These are phyloP conservation scores for Umimayanthus kanabou DNA, from an alignment of 92 coral and sea anemone genomes.

Conservation along the genomic window DNA sequence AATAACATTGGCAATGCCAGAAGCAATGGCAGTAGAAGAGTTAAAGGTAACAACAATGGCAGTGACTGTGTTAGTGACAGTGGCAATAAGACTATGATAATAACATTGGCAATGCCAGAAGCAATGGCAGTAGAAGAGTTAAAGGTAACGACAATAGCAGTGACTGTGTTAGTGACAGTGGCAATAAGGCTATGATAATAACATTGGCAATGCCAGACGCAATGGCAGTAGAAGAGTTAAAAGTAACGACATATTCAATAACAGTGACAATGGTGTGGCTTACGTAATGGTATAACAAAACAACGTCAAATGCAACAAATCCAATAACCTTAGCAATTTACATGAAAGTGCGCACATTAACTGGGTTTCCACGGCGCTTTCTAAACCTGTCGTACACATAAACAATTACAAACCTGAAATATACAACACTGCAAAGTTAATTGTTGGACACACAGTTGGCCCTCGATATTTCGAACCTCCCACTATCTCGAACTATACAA, in stretches of 20 bases:
- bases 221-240: neutral
- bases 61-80: conserved; percentile 2
- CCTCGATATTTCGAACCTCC: no score
- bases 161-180: neutral
- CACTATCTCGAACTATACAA: no score
- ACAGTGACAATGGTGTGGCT: neutral
- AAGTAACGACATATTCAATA: neutral
- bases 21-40: neutral
- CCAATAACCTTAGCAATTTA: no score
- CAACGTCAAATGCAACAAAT: no score
- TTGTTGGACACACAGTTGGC: no score
- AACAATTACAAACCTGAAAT: no score
- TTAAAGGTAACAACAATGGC: no score
- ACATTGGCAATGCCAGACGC: neutral
- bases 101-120: conserved; percentile 2
- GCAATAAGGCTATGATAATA: neutral
- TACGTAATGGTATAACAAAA: no score
- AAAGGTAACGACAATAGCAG: neutral
- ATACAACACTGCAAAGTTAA: no score
- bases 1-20: neutral
- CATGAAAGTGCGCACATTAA: no score
- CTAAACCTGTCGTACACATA: no score
- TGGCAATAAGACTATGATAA: neutral
- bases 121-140: neutral
- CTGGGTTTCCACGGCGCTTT: no score